These are phyloP conservation scores for Spodoptera frugiperda DNA, from an alignment of 1,140 invertebrate genomes.

Conservation along the genomic window DNA sequence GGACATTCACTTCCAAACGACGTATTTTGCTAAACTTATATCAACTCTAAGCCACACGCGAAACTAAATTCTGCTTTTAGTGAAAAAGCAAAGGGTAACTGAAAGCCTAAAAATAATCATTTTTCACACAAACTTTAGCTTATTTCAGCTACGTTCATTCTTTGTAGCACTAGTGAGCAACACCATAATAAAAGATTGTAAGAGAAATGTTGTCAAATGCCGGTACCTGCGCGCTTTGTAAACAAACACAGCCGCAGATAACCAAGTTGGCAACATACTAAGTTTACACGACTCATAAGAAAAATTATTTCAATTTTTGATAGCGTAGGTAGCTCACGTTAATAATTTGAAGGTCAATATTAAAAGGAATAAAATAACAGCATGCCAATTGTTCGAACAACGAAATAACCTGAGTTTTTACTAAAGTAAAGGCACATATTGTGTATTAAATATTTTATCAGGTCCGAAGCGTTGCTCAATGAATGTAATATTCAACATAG, in stretches of 20 bases:
- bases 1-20: constrained; percentile 74
- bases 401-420: constrained; percentile 4
- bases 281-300: constrained; percentile 51
- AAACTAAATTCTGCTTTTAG: background rate
- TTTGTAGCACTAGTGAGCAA: constrained; percentile 30
- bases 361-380: constrained; percentile 16
- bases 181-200: constrained; percentile 54
- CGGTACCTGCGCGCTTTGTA: constrained; percentile 56
- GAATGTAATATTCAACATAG: constrained; percentile 49
- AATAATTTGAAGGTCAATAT: constrained; percentile 26
- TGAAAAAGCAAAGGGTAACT: background rate
- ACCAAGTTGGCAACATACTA: constrained; percentile 59
- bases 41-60: constrained; percentile 14
- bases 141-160: no score
- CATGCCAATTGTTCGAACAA: constrained; percentile 2
- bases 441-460: constrained; percentile 38
- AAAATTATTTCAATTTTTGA: constrained; percentile 46
- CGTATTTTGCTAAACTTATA: constrained; percentile 64
- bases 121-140: constrained; percentile 3
- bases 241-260: constrained; percentile 69
- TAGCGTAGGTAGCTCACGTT: constrained; percentile 25
- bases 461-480: constrained; percentile 41
- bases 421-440: constrained; percentile 38
- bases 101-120: background rate
- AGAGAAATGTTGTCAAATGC: constrained; percentile 48